phyloP scores from a whole-genome alignment of 2,113 vertebrate species.

The Parus major region DNA sequence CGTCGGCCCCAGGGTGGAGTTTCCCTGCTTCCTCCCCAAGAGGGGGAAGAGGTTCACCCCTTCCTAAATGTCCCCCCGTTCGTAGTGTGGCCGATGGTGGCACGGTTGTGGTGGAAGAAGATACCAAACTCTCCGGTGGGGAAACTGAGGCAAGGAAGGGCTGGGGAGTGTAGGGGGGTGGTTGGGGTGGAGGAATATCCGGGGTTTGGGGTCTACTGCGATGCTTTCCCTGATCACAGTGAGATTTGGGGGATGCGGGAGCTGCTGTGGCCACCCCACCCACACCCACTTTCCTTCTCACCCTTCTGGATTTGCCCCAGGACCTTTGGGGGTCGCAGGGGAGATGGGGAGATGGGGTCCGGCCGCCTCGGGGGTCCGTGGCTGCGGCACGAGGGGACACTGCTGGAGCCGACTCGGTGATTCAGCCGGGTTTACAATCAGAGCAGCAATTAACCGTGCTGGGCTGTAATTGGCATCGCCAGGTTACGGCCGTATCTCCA shows the following conservation, averaged over 20 bases:
- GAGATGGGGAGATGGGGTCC: neutral
- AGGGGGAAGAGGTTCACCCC: neutral
- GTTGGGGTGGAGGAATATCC: neutral
- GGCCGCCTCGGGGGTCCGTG: neutral
- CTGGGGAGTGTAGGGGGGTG: too few relatives aligned
- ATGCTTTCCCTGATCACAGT: rapidly evolving
- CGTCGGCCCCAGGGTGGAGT: rapidly evolving
- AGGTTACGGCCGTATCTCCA: neutral
- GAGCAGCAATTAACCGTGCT: neutral
- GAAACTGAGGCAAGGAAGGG: neutral
- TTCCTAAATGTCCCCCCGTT: neutral
- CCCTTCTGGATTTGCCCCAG: neutral
- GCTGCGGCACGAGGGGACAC: neutral
- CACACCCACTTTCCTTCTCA: neutral
- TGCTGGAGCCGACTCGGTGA: neutral
- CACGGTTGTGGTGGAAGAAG: neutral
- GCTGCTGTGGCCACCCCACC: neutral
- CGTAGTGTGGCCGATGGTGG: rapidly evolving
- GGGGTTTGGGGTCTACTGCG: neutral
- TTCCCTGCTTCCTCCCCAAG: rapidly evolving
- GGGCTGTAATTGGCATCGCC: constrained; percentile 10
- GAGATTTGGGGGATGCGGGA: neutral
- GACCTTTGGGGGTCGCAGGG: neutral
- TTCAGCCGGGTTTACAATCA: neutral
- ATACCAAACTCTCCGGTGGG: rapidly evolving